Conservation (phyloP, 2,888 invertebrate species). For the Drosophila melanosoma region DNA sequence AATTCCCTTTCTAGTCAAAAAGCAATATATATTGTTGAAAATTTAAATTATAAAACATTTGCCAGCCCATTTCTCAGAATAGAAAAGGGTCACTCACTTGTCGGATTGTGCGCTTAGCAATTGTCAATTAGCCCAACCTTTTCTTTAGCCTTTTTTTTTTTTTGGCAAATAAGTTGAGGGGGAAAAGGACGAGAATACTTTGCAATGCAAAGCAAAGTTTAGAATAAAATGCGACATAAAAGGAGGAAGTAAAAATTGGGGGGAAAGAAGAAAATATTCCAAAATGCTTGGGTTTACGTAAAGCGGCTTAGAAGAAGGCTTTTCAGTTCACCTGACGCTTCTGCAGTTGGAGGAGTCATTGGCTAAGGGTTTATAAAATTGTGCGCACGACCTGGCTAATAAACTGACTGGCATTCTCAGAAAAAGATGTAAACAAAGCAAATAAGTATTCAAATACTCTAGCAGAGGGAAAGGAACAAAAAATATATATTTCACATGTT, state of each 20-base stretch:
- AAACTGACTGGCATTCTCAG: slow-evolving; percentile 52
- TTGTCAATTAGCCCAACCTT: slow-evolving; percentile 58
- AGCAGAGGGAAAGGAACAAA: not conserved
- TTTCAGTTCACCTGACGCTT: slow-evolving; percentile 53
- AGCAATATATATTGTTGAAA: slow-evolving; percentile 38
- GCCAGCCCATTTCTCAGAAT: slow-evolving; percentile 26
- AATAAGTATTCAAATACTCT: slow-evolving; percentile 20
- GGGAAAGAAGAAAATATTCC: slow-evolving; percentile 21
- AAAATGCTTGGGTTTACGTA: slow-evolving; percentile 49
- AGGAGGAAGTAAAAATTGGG: slow-evolving; percentile 30
- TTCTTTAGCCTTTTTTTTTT: slow-evolving; percentile 10
- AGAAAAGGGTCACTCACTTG: slow-evolving; percentile 51
- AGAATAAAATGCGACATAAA: slow-evolving; percentile 62
- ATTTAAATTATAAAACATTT: slow-evolving; percentile 65
- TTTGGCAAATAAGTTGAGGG: slow-evolving; percentile 8
- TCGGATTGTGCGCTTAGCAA: slow-evolving; percentile 45
- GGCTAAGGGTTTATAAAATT: slow-evolving; percentile 51
- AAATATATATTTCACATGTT: not conserved
- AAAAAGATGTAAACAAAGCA: slow-evolving; percentile 18
- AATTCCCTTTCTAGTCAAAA: not conserved
- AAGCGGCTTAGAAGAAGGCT: slow-evolving; percentile 58
- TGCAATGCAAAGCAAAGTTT: slow-evolving; percentile 60
- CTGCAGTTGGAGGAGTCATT: slow-evolving; percentile 31
- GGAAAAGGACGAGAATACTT: slow-evolving; percentile 48
- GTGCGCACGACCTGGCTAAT: slow-evolving; percentile 70